Base-by-base conservation (phyloP, 2,888 invertebrate species). In the Drosophila pseudotakahashii region DNA sequence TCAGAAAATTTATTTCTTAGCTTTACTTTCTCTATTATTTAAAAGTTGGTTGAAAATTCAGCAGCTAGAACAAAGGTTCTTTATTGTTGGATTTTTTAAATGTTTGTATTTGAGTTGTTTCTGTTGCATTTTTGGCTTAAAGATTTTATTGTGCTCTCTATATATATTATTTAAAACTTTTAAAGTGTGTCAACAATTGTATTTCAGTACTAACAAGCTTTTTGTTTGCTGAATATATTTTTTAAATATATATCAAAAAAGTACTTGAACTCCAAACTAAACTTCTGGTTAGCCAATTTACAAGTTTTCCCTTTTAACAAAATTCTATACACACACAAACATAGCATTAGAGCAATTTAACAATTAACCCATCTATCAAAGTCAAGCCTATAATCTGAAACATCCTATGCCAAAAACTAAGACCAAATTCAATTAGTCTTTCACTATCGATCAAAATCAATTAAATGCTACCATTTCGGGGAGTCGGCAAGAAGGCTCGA, bases 391-490 rank as follows among this genome's bases (percentile, higher is more conserved):
- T 34, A 19, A 13, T 16, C 16, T 19, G 7, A 32, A 34, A 44
- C 6, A 30, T 10, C 3, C 7, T 3, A 30, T 5, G 2, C 7
- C 3, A 16, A 13, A 36, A 36, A 13, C 14, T 9, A 32, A 32
- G 51, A 34, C 51, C 51, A 6, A 64, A 47, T 34, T 47, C 32
- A 66, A 64, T 45, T 64, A 52, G 67, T 45, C 67, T 16, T 32
- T 11, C 23, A 41, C 64, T 45, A 64, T 64, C 64, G 64, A 66
- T 34, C 64, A 67, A 30, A 67, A 67, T 66, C 64, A 66, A 67
- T 66, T 66, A 66, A 64, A 66, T 67, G 53, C 34, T 19, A n/a
- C 39, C 16, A 26, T 19, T 19, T 19, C n/a, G n/a, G n/a, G n/a
- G n/a, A n/a, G n/a, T n/a, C n/a, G n/a, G n/a, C n/a, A n/a, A 48